These are phyloP conservation scores for Mesitornis unicolor DNA, from an alignment of 2,113 vertebrate genomes.

Conservation along the genomic window DNA sequence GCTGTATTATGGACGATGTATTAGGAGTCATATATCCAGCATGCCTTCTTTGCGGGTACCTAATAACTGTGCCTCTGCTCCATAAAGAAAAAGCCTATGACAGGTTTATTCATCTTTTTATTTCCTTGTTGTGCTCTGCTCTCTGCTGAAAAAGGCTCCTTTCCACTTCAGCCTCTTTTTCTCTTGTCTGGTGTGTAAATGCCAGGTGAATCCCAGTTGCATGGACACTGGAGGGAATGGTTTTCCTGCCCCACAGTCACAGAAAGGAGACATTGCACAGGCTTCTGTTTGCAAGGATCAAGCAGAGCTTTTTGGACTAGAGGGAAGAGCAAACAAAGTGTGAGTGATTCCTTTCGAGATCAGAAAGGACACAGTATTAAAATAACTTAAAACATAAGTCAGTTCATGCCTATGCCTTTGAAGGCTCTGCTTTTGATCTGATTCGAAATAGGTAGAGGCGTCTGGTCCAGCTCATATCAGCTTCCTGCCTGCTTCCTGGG, in stretches of 20 bases:
- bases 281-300: neutral
- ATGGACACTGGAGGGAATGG: neutral
- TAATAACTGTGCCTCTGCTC: constrained; percentile 48
- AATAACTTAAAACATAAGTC: neutral
- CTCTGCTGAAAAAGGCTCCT: neutral
- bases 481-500: neutral
- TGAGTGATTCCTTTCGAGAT: neutral
- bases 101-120: constrained; percentile 67
- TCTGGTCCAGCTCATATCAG: neutral
- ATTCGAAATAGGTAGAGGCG: neutral
- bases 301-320: neutral
- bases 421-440: neutral
- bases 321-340: neutral
- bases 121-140: constrained; percentile 54
- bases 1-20: constrained; percentile 49
- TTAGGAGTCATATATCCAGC: constrained; percentile 54
- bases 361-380: neutral
- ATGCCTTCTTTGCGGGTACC: constrained; percentile 43
- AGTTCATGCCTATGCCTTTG: neutral
- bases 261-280: neutral
- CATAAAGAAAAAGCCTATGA: constrained; percentile 57
- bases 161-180: constrained; percentile 30
- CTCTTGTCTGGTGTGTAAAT: constrained; percentile 50
- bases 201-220: constrained; percentile 7
- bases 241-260: neutral